Conservation (phyloP, 2,113 vertebrate species). For the Synchiropus splendidus region DNA sequence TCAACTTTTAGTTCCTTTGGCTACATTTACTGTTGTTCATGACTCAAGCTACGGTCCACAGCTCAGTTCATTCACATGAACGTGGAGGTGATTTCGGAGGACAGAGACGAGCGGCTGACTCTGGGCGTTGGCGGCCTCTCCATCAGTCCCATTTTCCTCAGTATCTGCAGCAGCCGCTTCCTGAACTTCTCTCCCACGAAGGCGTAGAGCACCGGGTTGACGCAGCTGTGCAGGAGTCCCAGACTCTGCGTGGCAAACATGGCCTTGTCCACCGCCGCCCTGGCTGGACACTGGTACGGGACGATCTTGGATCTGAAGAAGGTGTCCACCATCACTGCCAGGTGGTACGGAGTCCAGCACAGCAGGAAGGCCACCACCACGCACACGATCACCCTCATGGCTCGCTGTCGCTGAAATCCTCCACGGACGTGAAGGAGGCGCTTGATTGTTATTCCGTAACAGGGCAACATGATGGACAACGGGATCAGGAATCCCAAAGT, state of each 20-base stretch:
- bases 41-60: too few relatives aligned
- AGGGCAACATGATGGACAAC: slow-evolving; percentile 54
- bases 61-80: slow-evolving; percentile 56
- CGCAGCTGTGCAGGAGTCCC: slow-evolving; percentile 62
- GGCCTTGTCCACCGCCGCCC: slow-evolving; percentile 37
- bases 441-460: slow-evolving; percentile 52
- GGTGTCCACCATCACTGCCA: slow-evolving; percentile 50
- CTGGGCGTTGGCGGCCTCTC: slow-evolving; percentile 6
- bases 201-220: slow-evolving; percentile 68
- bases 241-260: slow-evolving; percentile 56
- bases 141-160: slow-evolving; percentile 21
- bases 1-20: too few relatives aligned
- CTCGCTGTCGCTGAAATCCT: slow-evolving; percentile 50
- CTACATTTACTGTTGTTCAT: too few relatives aligned
- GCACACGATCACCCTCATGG: slow-evolving; percentile 57
- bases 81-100: slow-evolving; percentile 47
- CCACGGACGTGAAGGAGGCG: slow-evolving; percentile 51
- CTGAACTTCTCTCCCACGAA: slow-evolving; percentile 67
- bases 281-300: slow-evolving; percentile 25
- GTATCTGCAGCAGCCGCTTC: slow-evolving; percentile 16
- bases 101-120: slow-evolving; percentile 42
- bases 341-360: slow-evolving; percentile 64
- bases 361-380: slow-evolving; percentile 60
- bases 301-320: slow-evolving; percentile 49
- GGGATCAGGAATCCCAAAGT: slow-evolving; percentile 59